A percentile compares a stretch with the other conserved stretches of the same genome.
phyloP scores from a whole-genome alignment of 1,140 invertebrate genomes.

The Megalonaias nervosa region DNA sequence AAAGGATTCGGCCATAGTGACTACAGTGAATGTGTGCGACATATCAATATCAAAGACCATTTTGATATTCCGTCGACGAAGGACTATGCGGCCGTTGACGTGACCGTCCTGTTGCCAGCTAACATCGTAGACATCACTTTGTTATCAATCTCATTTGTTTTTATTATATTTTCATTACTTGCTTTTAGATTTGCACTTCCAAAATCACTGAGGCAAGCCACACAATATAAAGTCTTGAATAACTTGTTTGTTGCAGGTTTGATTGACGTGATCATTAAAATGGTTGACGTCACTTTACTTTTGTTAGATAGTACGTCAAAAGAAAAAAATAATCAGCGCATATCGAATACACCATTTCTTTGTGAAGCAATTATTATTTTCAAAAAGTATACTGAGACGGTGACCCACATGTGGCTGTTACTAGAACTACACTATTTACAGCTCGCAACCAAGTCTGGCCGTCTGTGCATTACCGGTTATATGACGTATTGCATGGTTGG shows the following conservation, averaged over 20 bases:
- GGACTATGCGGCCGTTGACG: neutral
- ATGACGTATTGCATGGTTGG: conserved; percentile 13
- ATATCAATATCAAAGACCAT: conserved; percentile 11
- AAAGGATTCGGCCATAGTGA: conserved; percentile 29
- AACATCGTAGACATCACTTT: neutral
- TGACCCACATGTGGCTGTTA: conserved; percentile 9
- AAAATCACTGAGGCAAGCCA: neutral
- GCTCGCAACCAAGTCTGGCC: neutral
- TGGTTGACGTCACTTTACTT: neutral
- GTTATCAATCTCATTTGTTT: conserved; percentile 5
- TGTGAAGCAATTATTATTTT: conserved; percentile 11
- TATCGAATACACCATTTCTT: neutral
- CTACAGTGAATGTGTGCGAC: conserved; percentile 21
- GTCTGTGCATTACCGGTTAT: conserved; percentile 6
- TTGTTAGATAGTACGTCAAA: neutral
- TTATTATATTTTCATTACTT: neutral
- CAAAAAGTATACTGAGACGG: neutral
- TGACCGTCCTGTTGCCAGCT: no score
- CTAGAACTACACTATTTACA: conserved; percentile 8
- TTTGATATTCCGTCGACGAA: conserved; percentile 10
- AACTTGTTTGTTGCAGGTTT: neutral
- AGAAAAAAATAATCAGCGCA: neutral
- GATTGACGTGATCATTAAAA: neutral
- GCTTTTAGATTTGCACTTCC: conserved; percentile 5
- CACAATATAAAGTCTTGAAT: conserved; percentile 6